Evolutionary conservation across 1,140 invertebrate genomes (phyloP), one percentile per base, ranked within the genome.

Genomic region (Arctopsyche grandis): DNA sequence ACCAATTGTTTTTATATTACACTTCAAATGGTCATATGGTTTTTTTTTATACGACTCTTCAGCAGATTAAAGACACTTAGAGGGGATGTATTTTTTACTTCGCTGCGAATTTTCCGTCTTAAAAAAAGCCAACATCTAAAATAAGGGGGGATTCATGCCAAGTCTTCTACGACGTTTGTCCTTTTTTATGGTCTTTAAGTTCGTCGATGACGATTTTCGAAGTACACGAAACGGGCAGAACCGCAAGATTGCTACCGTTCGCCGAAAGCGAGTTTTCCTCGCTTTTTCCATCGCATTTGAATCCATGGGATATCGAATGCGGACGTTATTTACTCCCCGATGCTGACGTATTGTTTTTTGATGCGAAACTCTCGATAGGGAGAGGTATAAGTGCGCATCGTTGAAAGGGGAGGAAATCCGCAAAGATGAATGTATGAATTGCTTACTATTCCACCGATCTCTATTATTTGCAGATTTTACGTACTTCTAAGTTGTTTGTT

Each of bases 341-440:
- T 79, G 81, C 81, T 82, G 81, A 82, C 81, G 79, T 75, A 82
- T 78, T 80, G 79, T 80, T 82, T 82, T 82, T 82, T 80, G 69
- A 75, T 74, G 56, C 78, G 71, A 74, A 78, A 38, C n/a, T 38
- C n/a, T 0, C 19, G 71, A 0, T 29, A 56, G 71, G 24, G 44
- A 29, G 16, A 22, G 71, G 0, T 29, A 70, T 43, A 22, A 22
- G 69, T 7, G 5, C 7, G 21, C 21, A 52, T 52, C 29, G 1
- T 38, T 38, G 29, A 38, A 38, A 38, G 29, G 29, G 29, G 29
- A 38, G 48, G 48, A 52, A 52, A 52, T 52, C 48, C 48, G 29
- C 7, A 38, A 38, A 38, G 29, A 38, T 38, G 7, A 38, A 38
- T 38, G 29, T 38, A 38, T 38, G 3, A 38, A 38, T 38, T 38